phyloP scores from a whole-genome alignment of 2,113 vertebrate genomes.

The Dissostichus mawsoni region DNA sequence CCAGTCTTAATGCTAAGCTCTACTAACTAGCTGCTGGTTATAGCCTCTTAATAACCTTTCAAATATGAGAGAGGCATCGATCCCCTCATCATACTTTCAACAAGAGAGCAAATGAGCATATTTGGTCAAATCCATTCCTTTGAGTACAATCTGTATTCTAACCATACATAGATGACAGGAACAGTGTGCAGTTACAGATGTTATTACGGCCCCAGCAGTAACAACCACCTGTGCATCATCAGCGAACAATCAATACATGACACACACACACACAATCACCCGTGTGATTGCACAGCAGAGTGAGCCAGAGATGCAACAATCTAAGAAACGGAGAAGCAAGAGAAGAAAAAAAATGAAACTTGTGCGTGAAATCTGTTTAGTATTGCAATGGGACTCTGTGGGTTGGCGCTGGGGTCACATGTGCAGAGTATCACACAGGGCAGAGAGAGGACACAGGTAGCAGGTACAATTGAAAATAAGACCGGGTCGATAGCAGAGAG shows the following conservation, averaged over 20 bases:
- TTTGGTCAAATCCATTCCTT: neutral
- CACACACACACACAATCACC: conserved; percentile 1
- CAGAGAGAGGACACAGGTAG: conserved; percentile 6
- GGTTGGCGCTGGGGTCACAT: neutral
- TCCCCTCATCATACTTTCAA: neutral
- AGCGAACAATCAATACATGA: conserved; percentile 37
- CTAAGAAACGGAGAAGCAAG: conserved; percentile 14
- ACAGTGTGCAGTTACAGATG: neutral
- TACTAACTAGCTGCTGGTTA: neutral
- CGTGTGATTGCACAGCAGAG: conserved; percentile 11
- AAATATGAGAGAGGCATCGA: neutral
- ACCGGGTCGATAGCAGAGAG: conserved; percentile 15
- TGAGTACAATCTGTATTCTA: neutral
- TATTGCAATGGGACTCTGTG: conserved; percentile 5
- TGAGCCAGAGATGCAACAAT: conserved; percentile 1
- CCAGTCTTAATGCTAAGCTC: neutral
- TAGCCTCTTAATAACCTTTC: neutral
- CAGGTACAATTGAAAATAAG: conserved; percentile 21
- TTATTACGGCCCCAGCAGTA: conserved; percentile 1
- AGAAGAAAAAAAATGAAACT: conserved; percentile 4
- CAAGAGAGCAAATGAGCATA: neutral
- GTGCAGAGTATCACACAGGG: conserved; percentile 16
- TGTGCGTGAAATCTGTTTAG: neutral
- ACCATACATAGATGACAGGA: neutral
- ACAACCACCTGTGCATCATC: conserved; percentile 38